A percentile compares a stretch with the other conserved stretches of the same genome.
Evolutionary conservation across 2,797 vertebrate species (phyloP).

Genomic region (Acanthurus leucopareius): DNA sequence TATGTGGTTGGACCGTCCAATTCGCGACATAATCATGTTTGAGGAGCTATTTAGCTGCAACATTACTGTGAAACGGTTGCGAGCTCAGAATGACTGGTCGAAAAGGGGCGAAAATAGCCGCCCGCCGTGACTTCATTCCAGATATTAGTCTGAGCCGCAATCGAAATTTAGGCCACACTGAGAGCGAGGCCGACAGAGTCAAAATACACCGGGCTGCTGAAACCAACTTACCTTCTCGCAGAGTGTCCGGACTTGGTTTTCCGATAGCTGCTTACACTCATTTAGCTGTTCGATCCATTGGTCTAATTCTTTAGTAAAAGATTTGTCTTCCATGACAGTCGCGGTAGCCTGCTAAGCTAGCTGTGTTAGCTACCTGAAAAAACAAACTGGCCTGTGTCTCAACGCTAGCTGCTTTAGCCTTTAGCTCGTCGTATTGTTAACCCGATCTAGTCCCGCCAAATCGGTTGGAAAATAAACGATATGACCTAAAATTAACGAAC

Average conservation of each 20-base stretch:
- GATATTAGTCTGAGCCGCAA: constrained; percentile 67
- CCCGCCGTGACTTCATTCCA: constrained; percentile 38
- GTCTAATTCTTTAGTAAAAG: constrained; percentile 94
- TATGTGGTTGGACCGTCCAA: rapidly evolving
- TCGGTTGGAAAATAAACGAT: constrained; percentile 55
- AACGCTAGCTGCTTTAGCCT: constrained; percentile 64
- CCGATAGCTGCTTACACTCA: constrained; percentile 96
- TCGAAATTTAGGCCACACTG: constrained; percentile 53
- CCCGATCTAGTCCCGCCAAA: constrained; percentile 78
- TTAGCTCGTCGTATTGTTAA: constrained; percentile 78
- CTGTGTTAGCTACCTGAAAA: constrained; percentile 68
- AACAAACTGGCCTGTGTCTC: constrained; percentile 65
- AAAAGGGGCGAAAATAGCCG: constrained; percentile 31
- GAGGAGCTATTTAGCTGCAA: rapidly evolving
- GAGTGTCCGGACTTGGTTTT: constrained; percentile 96
- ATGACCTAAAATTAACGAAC: constrained; percentile 51
- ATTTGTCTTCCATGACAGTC: constrained; percentile 90
- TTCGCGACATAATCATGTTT: rapidly evolving
- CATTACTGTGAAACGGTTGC: rapidly evolving
- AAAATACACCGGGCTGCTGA: rapidly evolving
- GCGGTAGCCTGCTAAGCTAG: constrained; percentile 71
- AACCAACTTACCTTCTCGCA: constrained; percentile 93
- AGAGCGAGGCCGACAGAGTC: constrained; percentile 11
- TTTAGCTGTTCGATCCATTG: constrained; percentile 97
- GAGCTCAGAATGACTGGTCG: constrained; percentile 3